Base-by-base conservation (phyloP, 2,113 vertebrate genomes). In the Entelurus aequoreus region DNA sequence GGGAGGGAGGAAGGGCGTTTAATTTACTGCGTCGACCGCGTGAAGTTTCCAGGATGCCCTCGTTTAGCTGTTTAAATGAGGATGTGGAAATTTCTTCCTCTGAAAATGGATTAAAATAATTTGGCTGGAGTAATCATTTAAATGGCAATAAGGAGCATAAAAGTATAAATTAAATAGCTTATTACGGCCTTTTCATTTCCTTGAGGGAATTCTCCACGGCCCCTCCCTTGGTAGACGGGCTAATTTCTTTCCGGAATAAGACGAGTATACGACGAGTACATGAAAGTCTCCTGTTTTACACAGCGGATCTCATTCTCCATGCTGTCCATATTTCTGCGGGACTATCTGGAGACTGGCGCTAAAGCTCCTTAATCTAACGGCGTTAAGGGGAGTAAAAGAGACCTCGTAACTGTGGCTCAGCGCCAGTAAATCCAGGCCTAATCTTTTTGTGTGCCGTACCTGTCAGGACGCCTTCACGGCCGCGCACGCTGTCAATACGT, bases 21-120 rank as follows among this genome's bases (percentile, higher is more conserved):
- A 88, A 90, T 88, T 88, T 87, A 79, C 80, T 85, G 82, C 77
- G 82, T 89, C 78, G 65, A 84, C 86, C 48, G 77, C 74, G 80
- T 82, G 81, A 86, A 90, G 87, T 87, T 87, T 90, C 88, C 90
- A 90, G 90, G 84, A 90, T 87, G 84, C 84, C 87, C 88, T 78
- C 86, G 89, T 88, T 91, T 90, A 90, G 86, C 86, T 77, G 72
- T 85, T 87, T 86, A 91, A 91, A 90, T 90, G 88, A 88, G 88
- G 81, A 87, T 87, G 85, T 88, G 84, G 85, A 85, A 28, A 82
- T 74, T 75, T 86, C 79, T 87, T 60, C 78, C 76, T 91, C 89
- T 90, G 89, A 89, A 91, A 92, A 90, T 85, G 84, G 89, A 92
- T 92, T 92, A 91, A 89, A 89, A 90, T 92, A 90, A 92, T 91